Evolutionary conservation across 2,888 invertebrate genomes (phyloP), one percentile per base, ranked within the genome.

Genomic region (Cabera pusaria): DNA sequence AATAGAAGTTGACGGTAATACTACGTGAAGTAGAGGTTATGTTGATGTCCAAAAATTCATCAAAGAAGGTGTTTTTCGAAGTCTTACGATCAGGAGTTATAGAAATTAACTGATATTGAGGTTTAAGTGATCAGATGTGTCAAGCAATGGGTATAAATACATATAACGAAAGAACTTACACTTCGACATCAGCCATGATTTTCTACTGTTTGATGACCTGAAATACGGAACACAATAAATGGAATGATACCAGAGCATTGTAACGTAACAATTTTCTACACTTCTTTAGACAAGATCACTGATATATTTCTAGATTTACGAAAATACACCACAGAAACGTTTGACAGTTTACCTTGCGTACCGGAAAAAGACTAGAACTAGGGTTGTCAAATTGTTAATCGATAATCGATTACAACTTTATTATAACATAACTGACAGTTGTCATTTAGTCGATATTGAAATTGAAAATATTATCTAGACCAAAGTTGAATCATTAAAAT

Each of bases 171-270:
- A 55, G 57, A 75, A 94, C 95, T 94, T 91, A 95, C 95, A 92
- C 93, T 90, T 94, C 95, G 72, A 93, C 93, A 87, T 95, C 95
- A 71, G 95, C 94, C 95, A 95, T 95, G 88, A 84, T 92, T 80
- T 82, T 56, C 65, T 54, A 60, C 58, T 56, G 59, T 66, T 70
- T 64, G 64, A 60, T 57, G 69, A 74, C 75, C 89, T 90, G 89
- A 89, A 90, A 90, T 88, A 86, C 51, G 64, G 58, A 78, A 72
- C 62, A 56, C 57, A 72, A 71, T 56, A 43, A 49, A 59, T 74
- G 72, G 66, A 74, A 58, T 57, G 43, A 60, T 56, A 53, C 44
- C 34, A 42, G 18, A 29, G 56, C 69, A 75, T 75, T 47, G 38
- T 59, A 18, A 6, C 44, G 39, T 31, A 44, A 45, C 32, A 57